Conservation (phyloP, 2,888 invertebrate genomes). For the Philaethria dido region DNA sequence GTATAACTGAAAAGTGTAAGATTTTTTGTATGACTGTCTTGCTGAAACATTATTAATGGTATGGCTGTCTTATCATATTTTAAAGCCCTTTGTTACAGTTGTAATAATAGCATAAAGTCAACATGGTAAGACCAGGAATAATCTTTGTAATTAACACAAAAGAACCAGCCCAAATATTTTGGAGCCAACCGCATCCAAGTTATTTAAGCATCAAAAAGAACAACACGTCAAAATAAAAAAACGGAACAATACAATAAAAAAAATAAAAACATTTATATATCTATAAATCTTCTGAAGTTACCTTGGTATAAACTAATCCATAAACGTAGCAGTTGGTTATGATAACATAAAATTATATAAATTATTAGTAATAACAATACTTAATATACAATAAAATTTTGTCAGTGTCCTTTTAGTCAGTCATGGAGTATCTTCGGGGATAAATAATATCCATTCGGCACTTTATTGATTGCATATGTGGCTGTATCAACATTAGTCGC, state of each 20-base stretch:
- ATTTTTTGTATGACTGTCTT: no score
- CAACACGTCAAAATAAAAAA: constrained; percentile 4
- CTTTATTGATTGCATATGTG: neutral
- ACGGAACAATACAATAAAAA: neutral
- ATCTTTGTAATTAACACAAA: neutral
- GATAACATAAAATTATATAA: constrained; percentile 6
- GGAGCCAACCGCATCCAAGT: neutral
- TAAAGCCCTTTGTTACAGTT: neutral
- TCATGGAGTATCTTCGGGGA: neutral
- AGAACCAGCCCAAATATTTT: neutral
- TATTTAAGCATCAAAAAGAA: neutral
- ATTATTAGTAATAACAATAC: neutral
- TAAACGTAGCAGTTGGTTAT: neutral
- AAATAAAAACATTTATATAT: constrained; percentile 9
- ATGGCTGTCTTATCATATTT: neutral
- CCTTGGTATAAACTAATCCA: constrained; percentile 7
- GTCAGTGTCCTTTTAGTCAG: neutral
- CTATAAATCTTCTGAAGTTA: constrained; percentile 1
- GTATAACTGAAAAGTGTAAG: neutral
- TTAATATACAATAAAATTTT: neutral
- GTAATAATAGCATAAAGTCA: neutral
- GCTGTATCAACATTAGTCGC: neutral
- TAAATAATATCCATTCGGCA: neutral
- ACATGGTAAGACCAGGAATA: constrained; percentile 2
- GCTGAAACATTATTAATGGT: neutral